Evolutionary conservation across 2,888 invertebrate species (phyloP), one percentile per base, ranked within the genome.

Genomic region (Clusia tigrina): DNA sequence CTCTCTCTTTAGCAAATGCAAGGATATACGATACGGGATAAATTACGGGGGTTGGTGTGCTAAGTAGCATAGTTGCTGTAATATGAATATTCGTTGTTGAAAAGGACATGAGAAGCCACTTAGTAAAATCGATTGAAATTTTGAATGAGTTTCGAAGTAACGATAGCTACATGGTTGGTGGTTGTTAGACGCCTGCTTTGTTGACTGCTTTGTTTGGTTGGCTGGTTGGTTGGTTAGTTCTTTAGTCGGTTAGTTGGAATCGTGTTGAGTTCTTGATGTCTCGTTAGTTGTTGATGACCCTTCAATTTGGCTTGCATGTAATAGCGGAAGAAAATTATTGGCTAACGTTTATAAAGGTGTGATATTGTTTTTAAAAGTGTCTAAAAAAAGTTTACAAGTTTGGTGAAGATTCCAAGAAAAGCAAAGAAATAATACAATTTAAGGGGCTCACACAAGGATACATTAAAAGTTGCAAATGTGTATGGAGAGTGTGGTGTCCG

Each of bases 231-330:
- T 54, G 64, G 20, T 24, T 48, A 42, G 38, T 69, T 53, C 71
- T 76, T 74, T 77, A 72, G 72, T 70, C 73, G 78, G 54, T 68
- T 69, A 70, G 74, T 78, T 79, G 79, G 78, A 75, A 77, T 79
- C 77, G 78, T 77, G 73, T 78, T 78, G 80, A 79, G 78, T 80
- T 82, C 80, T 81, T 80, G 78, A 75, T 79, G 74, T 76, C 74
- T 78, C 78, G 79, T 80, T 81, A 83, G 83, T 83, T 83, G 81
- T 82, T 81, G 82, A 83, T 81, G 83, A 80, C 79, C 83, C 83
- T 83, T 83, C 81, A 83, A 76, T 78, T 83, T 78, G 76, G 76
- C 24, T 48, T 25, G 3, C 71, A 76, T 74, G 78, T 72, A 76
- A 78, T 72, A 78, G 75, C 78, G 74, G 71, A 74, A 65, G 32